Conservation (phyloP, 2,113 vertebrate species). For the Pionites leucogaster region DNA sequence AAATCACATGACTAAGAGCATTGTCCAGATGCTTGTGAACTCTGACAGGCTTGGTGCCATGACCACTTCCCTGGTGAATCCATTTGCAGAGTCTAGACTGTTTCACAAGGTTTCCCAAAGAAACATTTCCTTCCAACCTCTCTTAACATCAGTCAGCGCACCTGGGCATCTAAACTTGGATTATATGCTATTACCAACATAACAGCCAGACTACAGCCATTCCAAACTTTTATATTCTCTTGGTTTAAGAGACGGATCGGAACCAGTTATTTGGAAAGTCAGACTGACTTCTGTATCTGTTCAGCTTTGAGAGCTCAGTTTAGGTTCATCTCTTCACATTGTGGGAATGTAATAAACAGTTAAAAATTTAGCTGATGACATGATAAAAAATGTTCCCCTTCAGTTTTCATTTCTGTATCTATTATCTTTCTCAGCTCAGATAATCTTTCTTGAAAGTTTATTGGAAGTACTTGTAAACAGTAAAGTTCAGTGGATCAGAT, state of each 20-base stretch:
- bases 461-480: background rate
- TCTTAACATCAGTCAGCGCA: background rate
- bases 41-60: rapidly evolving
- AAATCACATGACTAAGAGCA: background rate
- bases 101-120: background rate
- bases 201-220: background rate
- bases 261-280: background rate
- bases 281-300: background rate
- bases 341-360: background rate
- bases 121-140: background rate
- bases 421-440: background rate
- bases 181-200: background rate
- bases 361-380: background rate
- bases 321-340: background rate
- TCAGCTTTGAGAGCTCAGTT: background rate
- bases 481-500: background rate
- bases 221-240: background rate
- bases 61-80: background rate
- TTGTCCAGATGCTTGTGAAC: background rate
- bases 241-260: background rate
- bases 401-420: background rate
- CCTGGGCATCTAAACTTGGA: background rate
- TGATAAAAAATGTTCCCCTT: background rate
- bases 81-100: background rate
- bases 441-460: background rate